Percentiles rank a stretch among this genome's conserved stretches.
phyloP scores from a whole-genome alignment of 2,797 vertebrate species.

The Hafferia zeledoni region DNA sequence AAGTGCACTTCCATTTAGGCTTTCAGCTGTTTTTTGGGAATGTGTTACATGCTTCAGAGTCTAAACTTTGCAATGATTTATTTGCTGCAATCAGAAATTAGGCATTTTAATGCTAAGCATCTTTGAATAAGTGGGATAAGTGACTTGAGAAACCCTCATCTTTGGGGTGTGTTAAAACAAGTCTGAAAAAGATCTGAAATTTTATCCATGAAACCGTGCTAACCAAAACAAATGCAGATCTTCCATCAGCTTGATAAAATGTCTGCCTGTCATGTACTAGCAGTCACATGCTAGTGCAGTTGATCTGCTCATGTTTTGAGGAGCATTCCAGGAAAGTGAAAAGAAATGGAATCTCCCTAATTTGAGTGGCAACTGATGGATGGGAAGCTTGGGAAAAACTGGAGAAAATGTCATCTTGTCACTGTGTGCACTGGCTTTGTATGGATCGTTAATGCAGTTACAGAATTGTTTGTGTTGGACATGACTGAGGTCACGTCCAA shows the following conservation, averaged over 20 bases:
- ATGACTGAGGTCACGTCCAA: accelerated
- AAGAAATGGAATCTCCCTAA: not conserved
- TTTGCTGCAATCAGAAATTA: not conserved
- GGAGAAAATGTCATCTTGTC: not conserved
- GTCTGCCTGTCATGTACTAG: not conserved
- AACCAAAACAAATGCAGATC: not conserved
- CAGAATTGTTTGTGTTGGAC: not conserved
- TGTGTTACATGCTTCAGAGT: not conserved
- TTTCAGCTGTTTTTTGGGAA: not conserved
- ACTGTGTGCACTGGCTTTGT: not conserved
- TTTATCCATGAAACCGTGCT: not conserved
- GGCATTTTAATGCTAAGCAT: not conserved
- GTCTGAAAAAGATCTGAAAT: not conserved
- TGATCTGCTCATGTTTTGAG: not conserved
- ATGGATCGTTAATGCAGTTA: not conserved
- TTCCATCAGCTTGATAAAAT: not conserved
- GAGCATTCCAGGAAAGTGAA: not conserved
- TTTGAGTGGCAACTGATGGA: not conserved
- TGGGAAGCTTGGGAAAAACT: not conserved
- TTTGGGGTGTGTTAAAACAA: not conserved
- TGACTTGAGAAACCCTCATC: not conserved
- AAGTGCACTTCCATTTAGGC: not conserved
- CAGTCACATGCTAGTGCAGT: not conserved
- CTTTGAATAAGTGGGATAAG: not conserved
- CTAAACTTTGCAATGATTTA: not conserved